Evolutionary conservation across 2,113 vertebrate species (phyloP), one percentile per base, ranked within the genome.

Genomic region (Spizaetus ornatus): DNA sequence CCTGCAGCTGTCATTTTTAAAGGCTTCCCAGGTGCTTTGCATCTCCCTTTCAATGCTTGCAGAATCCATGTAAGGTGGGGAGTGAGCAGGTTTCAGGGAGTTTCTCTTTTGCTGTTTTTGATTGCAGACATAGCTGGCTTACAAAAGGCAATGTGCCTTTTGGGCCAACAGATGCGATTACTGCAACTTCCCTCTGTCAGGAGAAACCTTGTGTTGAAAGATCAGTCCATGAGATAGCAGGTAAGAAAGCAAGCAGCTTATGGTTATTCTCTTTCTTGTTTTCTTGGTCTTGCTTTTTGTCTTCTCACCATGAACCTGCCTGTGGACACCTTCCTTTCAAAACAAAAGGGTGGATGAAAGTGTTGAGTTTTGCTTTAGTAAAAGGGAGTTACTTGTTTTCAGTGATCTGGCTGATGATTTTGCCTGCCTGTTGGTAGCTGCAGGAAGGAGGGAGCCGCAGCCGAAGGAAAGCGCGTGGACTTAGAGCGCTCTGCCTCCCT

Each of bases 11-110:
- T 79, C 27, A 56, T 36, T 94, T 82, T 93, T 81, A 69, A 67
- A 13, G 26, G 23, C 34, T 56, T 82, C 25, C 50, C 77, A 76
- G n/a, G 56, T 91, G 95, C 5, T 82, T 48, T 76, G 53, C 12
- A 18, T 62, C 14, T 84, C 20, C 23, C 17, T 89, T 17, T 43
- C 43, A 42, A 11, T 29, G 23, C 38, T 42, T 52, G 13, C 17
- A 78, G 55, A 81, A 74, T n/a, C 13, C 2, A 0, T 22, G 9
- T 25, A 65, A 48, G 10, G 26, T 47, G 18, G 5, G 23, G 34
- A 58, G 17, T 1, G 7, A 61, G 29, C 2, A 9, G 4, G 5
- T 2, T 12, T 5, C 0, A 4, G 11, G 21, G 19, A 56, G 9
- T 6, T 67, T 6, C 0, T 62, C 23, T 91, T 61, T n/a, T 82